phyloP scores from a whole-genome alignment of 2,113 vertebrate genomes.

The Vanacampus margaritifer region DNA sequence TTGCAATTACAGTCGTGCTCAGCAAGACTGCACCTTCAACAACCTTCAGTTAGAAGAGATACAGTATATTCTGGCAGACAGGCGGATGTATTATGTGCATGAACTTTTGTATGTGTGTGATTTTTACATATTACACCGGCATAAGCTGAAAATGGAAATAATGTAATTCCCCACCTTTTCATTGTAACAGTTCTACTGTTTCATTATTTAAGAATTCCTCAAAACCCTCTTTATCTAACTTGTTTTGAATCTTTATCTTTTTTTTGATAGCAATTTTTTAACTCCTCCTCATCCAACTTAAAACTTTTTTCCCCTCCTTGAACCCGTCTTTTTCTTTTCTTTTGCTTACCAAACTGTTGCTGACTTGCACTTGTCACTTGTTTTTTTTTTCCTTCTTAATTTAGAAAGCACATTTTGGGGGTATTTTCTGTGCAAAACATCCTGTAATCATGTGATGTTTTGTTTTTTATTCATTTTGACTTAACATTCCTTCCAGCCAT shows the following conservation, averaged over 20 bases:
- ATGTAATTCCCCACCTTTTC: no score
- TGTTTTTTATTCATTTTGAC: conserved; percentile 14
- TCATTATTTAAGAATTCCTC: not conserved
- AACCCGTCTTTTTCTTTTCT: not conserved
- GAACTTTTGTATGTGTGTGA: conserved; percentile 21
- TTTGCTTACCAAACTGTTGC: conserved; percentile 3
- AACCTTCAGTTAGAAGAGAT: conserved; percentile 72
- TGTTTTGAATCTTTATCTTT: not conserved
- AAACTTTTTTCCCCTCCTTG: not conserved
- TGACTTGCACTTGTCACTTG: conserved; percentile 7
- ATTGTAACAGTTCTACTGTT: not conserved
- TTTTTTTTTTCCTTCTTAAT: conserved; percentile 1
- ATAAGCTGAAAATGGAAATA: no score
- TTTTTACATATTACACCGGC: conserved; percentile 20
- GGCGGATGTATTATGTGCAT: conserved; percentile 28
- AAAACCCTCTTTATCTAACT: not conserved
- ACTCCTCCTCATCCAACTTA: not conserved
- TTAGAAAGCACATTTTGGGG: not conserved
- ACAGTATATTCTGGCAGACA: conserved; percentile 57
- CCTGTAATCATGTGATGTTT: conserved; percentile 19
- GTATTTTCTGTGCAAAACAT: conserved; percentile 21
- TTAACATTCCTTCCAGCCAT: conserved; percentile 20
- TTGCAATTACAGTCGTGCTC: conserved; percentile 70
- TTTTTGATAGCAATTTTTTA: not conserved
- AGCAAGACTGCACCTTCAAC: conserved; percentile 65